These are phyloP conservation scores for Vulpes lagopus DNA, from an alignment of 2,113 vertebrate genomes.

Conservation along the genomic window DNA sequence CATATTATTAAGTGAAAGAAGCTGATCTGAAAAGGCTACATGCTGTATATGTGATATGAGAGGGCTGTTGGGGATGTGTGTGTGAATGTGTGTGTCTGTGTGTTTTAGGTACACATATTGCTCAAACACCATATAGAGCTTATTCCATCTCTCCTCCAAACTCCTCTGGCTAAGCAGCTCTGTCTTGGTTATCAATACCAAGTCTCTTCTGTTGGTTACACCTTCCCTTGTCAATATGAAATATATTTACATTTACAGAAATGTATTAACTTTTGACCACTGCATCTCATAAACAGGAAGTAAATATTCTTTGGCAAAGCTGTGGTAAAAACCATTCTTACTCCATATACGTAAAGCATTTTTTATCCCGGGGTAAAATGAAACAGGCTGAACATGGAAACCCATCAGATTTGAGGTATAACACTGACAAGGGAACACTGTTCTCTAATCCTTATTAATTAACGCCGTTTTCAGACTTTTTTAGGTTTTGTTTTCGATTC, in stretches of 20 bases:
- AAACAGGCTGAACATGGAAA: slow-evolving; percentile 34
- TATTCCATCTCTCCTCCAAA: background rate
- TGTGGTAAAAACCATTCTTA: background rate
- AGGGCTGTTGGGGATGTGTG: background rate
- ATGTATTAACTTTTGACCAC: background rate
- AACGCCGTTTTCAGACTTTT: background rate
- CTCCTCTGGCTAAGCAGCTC: background rate
- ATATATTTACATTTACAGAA: background rate
- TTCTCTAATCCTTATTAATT: background rate
- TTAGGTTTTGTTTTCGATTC: background rate
- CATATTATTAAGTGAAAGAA: background rate
- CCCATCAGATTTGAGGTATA: background rate
- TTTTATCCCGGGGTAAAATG: background rate
- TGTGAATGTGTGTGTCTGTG: no score
- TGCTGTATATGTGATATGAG: background rate
- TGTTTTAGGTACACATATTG: slow-evolving; percentile 6
- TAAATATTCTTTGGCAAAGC: slow-evolving; percentile 29
- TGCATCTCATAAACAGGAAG: background rate
- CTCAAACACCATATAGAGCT: background rate
- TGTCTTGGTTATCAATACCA: slow-evolving; percentile 12
- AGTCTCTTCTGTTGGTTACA: background rate
- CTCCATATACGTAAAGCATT: background rate
- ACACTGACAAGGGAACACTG: background rate
- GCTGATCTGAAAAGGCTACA: background rate
- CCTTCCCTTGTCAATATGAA: slow-evolving; percentile 11